phyloP scores from a whole-genome alignment of 2,888 invertebrate genomes.

The Resseliella maxima region DNA sequence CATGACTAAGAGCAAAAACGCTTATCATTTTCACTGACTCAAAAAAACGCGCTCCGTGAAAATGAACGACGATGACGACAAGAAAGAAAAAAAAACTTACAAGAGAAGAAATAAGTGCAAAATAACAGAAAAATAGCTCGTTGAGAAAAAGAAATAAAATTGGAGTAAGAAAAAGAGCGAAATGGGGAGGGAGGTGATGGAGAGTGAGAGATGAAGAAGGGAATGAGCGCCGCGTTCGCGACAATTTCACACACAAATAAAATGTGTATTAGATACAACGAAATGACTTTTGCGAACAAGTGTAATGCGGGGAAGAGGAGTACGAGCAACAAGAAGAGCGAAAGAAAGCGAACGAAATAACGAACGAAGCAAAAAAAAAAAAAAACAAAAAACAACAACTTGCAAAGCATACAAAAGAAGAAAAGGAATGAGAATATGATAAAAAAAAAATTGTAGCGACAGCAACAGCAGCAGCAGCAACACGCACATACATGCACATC shows the following conservation, averaged over 20 bases:
- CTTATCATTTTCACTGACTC: constrained; percentile 17
- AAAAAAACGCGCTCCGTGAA: not conserved
- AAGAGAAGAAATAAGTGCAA: constrained; percentile 32
- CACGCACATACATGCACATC: not conserved
- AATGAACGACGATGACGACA: not conserved
- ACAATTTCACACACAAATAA: constrained; percentile 19
- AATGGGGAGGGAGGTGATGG: too few species aligned
- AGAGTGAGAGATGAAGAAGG: not conserved
- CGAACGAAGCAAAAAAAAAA: not conserved
- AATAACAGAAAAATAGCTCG: constrained; percentile 39
- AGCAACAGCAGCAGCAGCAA: not conserved
- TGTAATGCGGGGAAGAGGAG: constrained; percentile 5
- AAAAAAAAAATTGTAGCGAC: not conserved
- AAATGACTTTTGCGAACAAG: constrained; percentile 29
- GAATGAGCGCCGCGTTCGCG: not conserved
- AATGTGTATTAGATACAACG: not conserved
- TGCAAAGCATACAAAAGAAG: not conserved
- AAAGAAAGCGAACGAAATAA: not conserved
- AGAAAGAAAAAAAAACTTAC: not conserved
- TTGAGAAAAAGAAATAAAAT: not conserved
- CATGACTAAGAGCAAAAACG: constrained; percentile 17
- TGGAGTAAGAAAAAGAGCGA: not conserved
- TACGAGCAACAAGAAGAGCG: not conserved
- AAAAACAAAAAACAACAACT: not conserved
- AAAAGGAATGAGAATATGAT: not conserved